Conservation (phyloP, 2,113 vertebrate species). For the Leucopternis melanops region DNA sequence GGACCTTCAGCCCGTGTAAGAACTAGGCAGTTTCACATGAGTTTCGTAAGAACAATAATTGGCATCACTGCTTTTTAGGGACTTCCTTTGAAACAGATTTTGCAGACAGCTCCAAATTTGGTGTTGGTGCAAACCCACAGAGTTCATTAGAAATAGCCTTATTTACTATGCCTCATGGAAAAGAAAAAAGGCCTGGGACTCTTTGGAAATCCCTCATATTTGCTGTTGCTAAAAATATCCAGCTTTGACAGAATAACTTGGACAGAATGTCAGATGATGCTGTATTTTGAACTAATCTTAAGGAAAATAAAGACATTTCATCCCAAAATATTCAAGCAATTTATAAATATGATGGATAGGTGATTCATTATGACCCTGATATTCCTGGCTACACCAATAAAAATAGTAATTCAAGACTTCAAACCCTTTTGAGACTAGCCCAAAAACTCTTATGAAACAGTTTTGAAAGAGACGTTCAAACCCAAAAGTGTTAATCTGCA, state of each 20-base stretch:
- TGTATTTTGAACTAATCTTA: neutral
- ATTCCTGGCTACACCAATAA: neutral
- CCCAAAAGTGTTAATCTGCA: neutral
- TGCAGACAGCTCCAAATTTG: neutral
- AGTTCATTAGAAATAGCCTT: neutral
- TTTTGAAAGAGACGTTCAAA: neutral
- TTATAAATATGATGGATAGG: neutral
- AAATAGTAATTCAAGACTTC: neutral
- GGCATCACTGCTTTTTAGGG: neutral
- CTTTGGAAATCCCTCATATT: neutral
- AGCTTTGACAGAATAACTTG: neutral
- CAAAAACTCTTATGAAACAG: neutral
- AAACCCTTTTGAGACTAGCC: neutral
- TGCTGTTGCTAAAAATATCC: neutral
- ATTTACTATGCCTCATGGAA: neutral
- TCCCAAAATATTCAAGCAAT: neutral
- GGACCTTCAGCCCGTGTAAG: neutral
- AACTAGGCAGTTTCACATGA: neutral
- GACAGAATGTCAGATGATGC: neutral
- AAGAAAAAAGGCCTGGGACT: neutral
- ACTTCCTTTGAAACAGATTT: neutral
- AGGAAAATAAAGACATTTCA: constrained; percentile 10
- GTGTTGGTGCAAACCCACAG: neutral
- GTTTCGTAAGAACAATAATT: neutral
- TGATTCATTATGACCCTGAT: neutral